A percentile compares a stretch with the other conserved stretches of the same genome.
phyloP scores from a whole-genome alignment of 2,888 invertebrate genomes.

The Leptinotarsa peninsularis region DNA sequence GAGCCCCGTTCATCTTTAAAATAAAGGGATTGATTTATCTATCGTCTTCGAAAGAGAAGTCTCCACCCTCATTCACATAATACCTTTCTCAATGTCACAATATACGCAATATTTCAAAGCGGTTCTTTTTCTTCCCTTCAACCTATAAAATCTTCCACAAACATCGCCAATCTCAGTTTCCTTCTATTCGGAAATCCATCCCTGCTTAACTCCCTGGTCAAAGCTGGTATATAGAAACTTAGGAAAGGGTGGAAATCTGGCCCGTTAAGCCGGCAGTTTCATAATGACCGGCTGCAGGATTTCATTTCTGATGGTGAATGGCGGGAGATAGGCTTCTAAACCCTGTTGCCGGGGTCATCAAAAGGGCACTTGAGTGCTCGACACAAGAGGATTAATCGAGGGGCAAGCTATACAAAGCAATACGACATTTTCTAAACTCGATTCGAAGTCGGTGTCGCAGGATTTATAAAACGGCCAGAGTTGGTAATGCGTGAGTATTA shows the following conservation, averaged over 20 bases:
- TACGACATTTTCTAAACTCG: constrained; percentile 18
- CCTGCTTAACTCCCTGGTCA: neutral
- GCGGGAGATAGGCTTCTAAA: constrained; percentile 50
- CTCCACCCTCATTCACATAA: no score
- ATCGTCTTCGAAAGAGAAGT: no score
- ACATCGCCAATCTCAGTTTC: neutral
- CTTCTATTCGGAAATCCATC: constrained; percentile 9
- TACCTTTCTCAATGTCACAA: no score
- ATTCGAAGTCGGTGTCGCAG: constrained; percentile 13
- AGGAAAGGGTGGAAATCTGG: constrained; percentile 37
- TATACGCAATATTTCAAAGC: neutral
- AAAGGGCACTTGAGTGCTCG: constrained; percentile 50
- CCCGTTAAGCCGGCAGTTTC: constrained; percentile 40
- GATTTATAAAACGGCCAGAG: constrained; percentile 12
- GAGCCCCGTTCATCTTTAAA: no score
- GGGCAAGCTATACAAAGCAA: constrained; percentile 35
- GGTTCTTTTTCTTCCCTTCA: neutral
- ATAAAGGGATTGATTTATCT: no score
- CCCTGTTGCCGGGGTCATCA: constrained; percentile 53
- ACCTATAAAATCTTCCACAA: neutral
- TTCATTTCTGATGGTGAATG: constrained; percentile 46
- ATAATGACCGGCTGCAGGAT: constrained; percentile 48
- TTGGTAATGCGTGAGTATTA: constrained; percentile 19
- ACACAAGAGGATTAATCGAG: constrained; percentile 53
- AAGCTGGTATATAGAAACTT: constrained; percentile 16